Percentiles rank a stretch among this genome's conserved stretches.
Conservation (phyloP, 2,888 invertebrate genomes). For the Lepas anatifera region DNA sequence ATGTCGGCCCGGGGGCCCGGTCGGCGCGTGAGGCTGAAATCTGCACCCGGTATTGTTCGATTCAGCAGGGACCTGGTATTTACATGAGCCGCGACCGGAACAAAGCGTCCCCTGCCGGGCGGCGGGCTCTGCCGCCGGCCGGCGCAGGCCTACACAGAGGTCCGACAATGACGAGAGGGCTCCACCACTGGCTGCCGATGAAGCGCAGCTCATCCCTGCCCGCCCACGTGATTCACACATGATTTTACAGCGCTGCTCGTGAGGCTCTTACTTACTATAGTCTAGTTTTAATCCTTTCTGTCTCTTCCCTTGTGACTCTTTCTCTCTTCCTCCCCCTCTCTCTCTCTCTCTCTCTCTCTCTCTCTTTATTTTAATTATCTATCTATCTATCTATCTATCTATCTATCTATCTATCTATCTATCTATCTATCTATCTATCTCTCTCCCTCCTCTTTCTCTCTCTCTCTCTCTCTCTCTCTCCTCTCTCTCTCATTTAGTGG, state of each 20-base stretch:
- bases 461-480: neutral
- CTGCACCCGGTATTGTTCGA: slow-evolving; percentile 4
- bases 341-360: neutral
- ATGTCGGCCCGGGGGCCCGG: neutral
- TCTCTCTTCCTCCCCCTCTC: neutral
- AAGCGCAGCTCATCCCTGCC: no score
- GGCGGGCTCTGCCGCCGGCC: no score
- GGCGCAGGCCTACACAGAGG: no score
- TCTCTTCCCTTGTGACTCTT: neutral
- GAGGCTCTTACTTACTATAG: no score
- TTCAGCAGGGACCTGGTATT: neutral
- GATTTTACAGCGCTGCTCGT: no score
- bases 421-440: neutral
- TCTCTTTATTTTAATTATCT: neutral
- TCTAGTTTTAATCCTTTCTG: neutral
- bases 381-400: neutral
- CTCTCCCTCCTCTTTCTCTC: neutral
- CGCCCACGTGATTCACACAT: no score
- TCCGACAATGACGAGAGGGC: no score
- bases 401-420: neutral
- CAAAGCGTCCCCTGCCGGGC: neutral
- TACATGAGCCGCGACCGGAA: neutral
- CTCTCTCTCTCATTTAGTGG: neutral
- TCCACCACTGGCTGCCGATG: no score
- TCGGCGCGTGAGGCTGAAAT: neutral